These are phyloP conservation scores for Thunnus maccoyii DNA, from an alignment of 2,113 vertebrate genomes.

Conservation along the genomic window DNA sequence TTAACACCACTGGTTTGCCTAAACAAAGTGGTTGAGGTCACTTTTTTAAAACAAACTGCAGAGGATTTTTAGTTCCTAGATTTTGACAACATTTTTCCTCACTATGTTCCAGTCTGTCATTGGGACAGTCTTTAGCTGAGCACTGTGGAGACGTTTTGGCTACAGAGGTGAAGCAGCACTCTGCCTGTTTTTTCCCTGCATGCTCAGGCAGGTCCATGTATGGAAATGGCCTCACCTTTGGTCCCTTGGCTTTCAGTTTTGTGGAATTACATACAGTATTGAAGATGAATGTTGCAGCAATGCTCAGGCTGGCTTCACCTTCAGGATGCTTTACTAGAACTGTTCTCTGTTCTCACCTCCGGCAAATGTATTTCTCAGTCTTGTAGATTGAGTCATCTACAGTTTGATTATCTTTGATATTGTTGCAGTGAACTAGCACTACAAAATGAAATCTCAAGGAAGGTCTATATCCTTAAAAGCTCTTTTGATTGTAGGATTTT, in stretches of 20 bases:
- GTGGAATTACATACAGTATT: conserved; percentile 4
- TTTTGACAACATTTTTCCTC: neutral
- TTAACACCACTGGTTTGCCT: conserved; percentile 14
- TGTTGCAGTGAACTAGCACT: neutral
- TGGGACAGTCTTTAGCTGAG: conserved; percentile 8
- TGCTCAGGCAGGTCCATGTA: conserved; percentile 46
- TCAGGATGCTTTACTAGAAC: neutral
- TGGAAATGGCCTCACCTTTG: conserved; percentile 42
- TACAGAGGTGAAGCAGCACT: conserved; percentile 32
- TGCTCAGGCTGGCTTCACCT: neutral
- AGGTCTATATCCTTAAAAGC: neutral
- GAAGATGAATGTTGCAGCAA: neutral
- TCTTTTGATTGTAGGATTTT: neutral
- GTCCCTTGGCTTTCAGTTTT: conserved; percentile 11
- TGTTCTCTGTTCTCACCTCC: neutral
- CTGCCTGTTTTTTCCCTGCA: neutral
- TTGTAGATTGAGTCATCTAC: neutral
- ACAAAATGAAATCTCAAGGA: neutral
- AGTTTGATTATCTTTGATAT: neutral
- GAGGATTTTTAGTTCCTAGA: neutral
- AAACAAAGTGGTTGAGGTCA: conserved; percentile 20
- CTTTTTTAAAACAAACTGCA: conserved; percentile 13
- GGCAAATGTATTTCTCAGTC: neutral
- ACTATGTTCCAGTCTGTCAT: neutral
- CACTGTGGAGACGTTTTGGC: neutral